Conservation (phyloP, 2,797 vertebrate species). For the Enteromius fasciolatus region DNA sequence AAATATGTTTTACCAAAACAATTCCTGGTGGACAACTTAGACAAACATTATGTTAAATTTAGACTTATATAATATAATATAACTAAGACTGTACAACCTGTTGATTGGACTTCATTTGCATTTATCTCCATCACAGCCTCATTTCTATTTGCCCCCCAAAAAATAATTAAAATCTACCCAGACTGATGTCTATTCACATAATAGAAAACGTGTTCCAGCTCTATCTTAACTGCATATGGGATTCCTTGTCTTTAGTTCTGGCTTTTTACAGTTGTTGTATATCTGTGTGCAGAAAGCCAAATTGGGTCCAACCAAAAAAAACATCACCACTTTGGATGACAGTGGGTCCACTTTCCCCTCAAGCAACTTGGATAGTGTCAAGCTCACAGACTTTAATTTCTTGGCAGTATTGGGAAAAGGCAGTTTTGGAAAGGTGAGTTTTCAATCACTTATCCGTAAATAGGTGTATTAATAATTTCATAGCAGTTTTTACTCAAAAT, state of each 20-base stretch:
- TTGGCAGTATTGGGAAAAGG: slow-evolving; percentile 96
- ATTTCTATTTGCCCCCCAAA: not conserved
- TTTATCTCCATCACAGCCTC: not conserved
- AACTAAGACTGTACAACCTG: not conserved
- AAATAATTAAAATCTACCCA: not conserved
- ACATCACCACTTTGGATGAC: slow-evolving; percentile 83
- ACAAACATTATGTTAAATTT: not conserved
- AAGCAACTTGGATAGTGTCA: slow-evolving; percentile 88
- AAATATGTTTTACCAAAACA: slow-evolving; percentile 3
- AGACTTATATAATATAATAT: not conserved
- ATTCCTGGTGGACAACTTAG: not conserved
- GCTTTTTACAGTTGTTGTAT: slow-evolving; percentile 40
- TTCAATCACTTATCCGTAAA: not conserved
- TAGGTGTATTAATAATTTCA: not conserved
- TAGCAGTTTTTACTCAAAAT: not conserved
- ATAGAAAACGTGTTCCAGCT: not conserved
- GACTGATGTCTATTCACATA: not conserved
- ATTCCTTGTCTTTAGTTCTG: not conserved
- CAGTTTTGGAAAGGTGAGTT: slow-evolving; percentile 92
- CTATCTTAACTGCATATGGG: not conserved
- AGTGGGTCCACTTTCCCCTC: slow-evolving; percentile 74
- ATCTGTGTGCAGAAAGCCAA: slow-evolving; percentile 89
- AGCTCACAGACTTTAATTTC: slow-evolving; percentile 91
- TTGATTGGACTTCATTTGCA: not conserved
- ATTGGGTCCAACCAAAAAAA: slow-evolving; percentile 92